Conservation (phyloP, 2,113 vertebrate genomes). For the Lycaon pictus region DNA sequence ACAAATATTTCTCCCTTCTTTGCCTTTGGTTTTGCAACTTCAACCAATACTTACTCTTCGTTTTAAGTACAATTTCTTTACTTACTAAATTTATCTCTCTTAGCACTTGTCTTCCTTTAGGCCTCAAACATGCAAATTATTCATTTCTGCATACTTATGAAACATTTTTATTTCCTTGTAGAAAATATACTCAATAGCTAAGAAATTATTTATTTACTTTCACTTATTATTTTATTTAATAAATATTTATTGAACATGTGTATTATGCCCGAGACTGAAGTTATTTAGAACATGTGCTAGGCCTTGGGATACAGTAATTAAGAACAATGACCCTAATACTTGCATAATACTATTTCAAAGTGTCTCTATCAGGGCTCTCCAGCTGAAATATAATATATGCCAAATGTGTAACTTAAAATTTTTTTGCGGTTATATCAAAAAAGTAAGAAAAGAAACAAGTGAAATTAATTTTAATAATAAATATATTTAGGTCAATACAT, state of each 20-base stretch:
- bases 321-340: neutral
- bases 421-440: neutral
- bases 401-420: neutral
- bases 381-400: neutral
- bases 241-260: neutral
- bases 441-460: neutral
- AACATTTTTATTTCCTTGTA: neutral
- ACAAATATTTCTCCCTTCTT: neutral
- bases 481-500: neutral
- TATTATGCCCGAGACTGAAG: neutral
- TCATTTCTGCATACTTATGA: neutral
- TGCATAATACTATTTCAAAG: neutral
- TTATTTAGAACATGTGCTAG: neutral
- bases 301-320: neutral
- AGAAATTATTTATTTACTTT: constrained; percentile 1
- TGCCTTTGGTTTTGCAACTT: neutral
- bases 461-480: neutral
- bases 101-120: neutral
- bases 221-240: constrained; percentile 15
- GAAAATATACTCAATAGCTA: neutral
- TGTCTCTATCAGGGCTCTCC: neutral
- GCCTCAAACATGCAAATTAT: neutral
- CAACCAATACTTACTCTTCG: neutral
- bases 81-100: neutral
- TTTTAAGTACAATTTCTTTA: constrained; percentile 22